Percentiles rank a stretch among this genome's conserved stretches.
phyloP scores from a whole-genome alignment of 2,888 invertebrate species.

The Muscina levida region DNA sequence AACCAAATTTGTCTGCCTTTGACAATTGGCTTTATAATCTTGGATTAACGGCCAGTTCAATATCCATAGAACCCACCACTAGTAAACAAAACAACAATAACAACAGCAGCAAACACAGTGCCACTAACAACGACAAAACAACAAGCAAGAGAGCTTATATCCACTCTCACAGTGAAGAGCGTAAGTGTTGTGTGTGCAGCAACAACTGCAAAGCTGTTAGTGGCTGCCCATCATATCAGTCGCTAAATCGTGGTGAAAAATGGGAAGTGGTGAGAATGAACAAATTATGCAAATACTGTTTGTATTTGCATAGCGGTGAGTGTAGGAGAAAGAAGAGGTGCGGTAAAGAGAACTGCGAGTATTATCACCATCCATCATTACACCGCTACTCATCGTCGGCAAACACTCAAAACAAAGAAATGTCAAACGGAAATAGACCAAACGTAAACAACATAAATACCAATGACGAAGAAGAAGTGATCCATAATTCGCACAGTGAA shows the following conservation, averaged over 20 bases:
- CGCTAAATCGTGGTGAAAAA: conserved; percentile 33
- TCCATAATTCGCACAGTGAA: conserved; percentile 32
- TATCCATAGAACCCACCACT: conserved; percentile 13
- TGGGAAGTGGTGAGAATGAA: neutral
- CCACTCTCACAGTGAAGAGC: conserved; percentile 10
- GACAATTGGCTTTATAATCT: conserved; percentile 42
- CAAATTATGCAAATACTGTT: neutral
- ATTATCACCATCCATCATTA: conserved; percentile 23
- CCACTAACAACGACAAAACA: neutral
- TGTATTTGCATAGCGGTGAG: neutral
- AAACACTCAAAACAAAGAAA: conserved; percentile 1
- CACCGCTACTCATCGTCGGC: neutral
- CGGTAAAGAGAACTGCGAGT: neutral
- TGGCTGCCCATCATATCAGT: conserved; percentile 28
- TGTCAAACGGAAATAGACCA: conserved; percentile 15
- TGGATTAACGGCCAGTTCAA: conserved; percentile 29
- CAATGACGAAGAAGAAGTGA: neutral
- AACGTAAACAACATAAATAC: neutral
- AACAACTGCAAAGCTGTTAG: conserved; percentile 14
- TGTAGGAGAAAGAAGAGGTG: conserved; percentile 2
- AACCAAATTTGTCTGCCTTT: no score
- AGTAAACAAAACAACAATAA: neutral
- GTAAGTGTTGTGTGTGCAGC: no score
- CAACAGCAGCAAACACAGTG: conserved; percentile 13
- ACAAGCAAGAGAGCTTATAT: conserved; percentile 10